Conservation (phyloP, 92 coral and sea anemone genomes). For the Zoanthus gigantus region DNA sequence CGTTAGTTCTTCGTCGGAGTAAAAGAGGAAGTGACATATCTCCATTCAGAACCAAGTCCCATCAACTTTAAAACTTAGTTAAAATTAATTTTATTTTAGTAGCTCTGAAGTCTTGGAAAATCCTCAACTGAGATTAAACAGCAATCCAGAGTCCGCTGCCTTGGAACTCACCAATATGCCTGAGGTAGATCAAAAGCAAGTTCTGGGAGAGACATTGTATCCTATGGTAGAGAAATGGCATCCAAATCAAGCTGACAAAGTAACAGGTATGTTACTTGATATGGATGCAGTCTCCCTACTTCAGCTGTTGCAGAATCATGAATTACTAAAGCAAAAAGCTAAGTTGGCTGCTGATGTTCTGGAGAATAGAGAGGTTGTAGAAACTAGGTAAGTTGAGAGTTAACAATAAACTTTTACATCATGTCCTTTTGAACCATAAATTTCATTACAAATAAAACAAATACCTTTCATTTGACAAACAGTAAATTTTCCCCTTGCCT, state of each 20-base stretch:
- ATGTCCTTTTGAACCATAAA: not conserved
- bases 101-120: not conserved
- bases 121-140: not conserved
- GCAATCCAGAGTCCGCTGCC: not conserved
- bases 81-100: not conserved
- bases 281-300: not conserved
- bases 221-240: slow-evolving; percentile 21
- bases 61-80: no score
- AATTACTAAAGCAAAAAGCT: slow-evolving; percentile 17
- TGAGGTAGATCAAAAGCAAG: slow-evolving; percentile 36
- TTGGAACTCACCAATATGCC: not conserved
- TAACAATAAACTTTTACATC: not conserved
- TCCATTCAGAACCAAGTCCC: no score
- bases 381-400: slow-evolving; percentile 3
- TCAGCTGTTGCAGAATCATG: slow-evolving; percentile 16
- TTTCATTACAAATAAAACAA: no score
- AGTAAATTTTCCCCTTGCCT: no score
- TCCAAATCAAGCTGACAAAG: slow-evolving; percentile 26
- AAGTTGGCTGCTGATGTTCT: slow-evolving; percentile 18
- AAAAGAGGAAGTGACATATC: no score
- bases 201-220: slow-evolving; percentile 31
- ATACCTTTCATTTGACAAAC: no score
- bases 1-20: no score
- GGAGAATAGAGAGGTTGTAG: not conserved
- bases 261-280: slow-evolving; percentile 36